Conservation (phyloP, 2,797 vertebrate species). For the Helarctos malayanus region DNA sequence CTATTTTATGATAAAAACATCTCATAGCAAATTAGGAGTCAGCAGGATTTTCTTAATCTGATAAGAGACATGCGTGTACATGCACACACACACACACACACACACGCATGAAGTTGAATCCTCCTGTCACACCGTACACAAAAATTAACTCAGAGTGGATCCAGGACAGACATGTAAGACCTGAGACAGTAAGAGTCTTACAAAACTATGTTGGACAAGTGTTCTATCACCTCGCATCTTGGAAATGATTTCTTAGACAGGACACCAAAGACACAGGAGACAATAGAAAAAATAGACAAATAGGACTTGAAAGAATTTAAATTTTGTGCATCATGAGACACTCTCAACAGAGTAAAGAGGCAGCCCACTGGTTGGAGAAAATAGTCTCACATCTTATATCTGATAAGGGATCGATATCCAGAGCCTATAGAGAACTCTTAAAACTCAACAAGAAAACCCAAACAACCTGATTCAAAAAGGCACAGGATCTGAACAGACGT, state of each 20-base stretch:
- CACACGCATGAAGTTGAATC: background rate
- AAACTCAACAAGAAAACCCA: background rate
- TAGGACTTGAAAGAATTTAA: background rate
- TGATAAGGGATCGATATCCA: background rate
- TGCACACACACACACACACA: fast-evolving
- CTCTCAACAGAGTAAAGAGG: background rate
- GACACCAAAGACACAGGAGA: background rate
- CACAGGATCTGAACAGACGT: background rate
- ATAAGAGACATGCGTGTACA: too few species aligned
- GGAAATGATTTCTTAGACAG: background rate
- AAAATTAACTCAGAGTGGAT: background rate
- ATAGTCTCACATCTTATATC: background rate
- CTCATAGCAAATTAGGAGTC: background rate
- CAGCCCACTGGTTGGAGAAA: background rate
- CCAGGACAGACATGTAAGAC: background rate
- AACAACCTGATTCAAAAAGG: background rate
- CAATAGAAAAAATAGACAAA: background rate
- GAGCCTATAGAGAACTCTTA: background rate
- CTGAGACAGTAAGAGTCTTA: background rate
- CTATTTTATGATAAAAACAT: background rate
- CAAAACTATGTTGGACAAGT: background rate
- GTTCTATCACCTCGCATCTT: background rate
- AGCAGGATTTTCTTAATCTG: background rate
- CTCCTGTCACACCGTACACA: background rate
- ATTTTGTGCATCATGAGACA: background rate